Evolutionary conservation across 2,888 invertebrate genomes (phyloP).

Genomic region (Thymelicus lineola): DNA sequence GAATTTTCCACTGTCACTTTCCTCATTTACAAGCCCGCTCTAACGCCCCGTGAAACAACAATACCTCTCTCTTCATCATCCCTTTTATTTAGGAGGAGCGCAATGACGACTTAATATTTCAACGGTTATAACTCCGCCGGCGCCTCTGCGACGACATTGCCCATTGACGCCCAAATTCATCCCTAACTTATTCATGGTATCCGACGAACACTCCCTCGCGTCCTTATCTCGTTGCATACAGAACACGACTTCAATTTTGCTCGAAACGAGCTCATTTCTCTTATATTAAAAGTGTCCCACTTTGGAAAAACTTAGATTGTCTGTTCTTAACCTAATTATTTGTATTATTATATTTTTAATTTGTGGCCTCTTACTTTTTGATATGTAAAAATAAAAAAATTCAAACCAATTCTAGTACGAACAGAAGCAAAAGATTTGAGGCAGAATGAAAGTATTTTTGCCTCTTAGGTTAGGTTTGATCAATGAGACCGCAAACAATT

Average conservation of each 20-base stretch:
- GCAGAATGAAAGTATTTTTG: too few species aligned
- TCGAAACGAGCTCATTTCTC: constrained; percentile 57
- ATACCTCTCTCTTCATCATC: constrained; percentile 27
- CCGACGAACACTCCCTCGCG: constrained; percentile 53
- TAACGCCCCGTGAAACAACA: constrained; percentile 15
- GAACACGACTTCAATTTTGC: constrained; percentile 64
- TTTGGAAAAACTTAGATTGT: constrained; percentile 1
- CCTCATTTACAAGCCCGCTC: constrained; percentile 9
- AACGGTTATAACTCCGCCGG: constrained; percentile 44
- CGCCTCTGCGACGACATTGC: constrained; percentile 47
- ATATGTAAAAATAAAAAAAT: too few species aligned
- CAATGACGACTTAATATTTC: constrained; percentile 43
- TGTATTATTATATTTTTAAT: too few species aligned
- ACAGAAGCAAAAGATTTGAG: too few species aligned
- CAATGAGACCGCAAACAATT: background rate
- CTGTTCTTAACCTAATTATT: too few species aligned
- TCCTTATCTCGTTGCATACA: constrained; percentile 64
- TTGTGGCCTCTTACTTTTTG: too few species aligned
- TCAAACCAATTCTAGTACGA: too few species aligned
- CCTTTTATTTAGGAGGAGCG: constrained; percentile 33
- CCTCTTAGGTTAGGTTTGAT: background rate
- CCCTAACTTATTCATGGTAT: constrained; percentile 71
- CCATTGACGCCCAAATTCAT: constrained; percentile 61
- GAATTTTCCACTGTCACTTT: constrained; percentile 3
- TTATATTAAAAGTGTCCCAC: constrained; percentile 50